A percentile compares a stretch with the other conserved stretches of the same genome.
These are phyloP conservation scores for Umimayanthus kanabou DNA, from an alignment of 92 coral and sea anemone genomes.

Conservation along the genomic window DNA sequence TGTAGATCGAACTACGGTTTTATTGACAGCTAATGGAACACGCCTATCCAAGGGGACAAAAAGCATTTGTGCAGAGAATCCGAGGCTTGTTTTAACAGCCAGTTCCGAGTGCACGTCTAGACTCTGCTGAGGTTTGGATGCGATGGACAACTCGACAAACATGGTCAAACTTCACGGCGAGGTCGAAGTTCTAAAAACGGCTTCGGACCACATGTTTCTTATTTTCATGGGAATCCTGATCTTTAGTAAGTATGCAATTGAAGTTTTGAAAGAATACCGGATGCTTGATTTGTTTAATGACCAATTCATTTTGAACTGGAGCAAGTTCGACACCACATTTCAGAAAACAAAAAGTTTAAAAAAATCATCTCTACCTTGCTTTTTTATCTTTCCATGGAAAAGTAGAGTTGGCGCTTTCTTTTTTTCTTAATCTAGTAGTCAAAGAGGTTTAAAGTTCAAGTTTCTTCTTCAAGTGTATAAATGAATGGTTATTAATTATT, in stretches of 20 bases:
- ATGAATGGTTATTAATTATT: too few relatives aligned
- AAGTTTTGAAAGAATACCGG: neutral
- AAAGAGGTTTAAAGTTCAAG: too few relatives aligned
- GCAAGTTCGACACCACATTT: neutral
- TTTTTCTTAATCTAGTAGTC: too few relatives aligned
- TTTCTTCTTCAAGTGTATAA: too few relatives aligned
- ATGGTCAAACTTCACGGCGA: neutral
- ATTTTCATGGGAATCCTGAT: conserved; percentile 9
- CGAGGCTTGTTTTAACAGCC: neutral
- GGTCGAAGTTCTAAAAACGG: neutral
- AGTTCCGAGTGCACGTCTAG: neutral
- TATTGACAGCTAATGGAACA: neutral
- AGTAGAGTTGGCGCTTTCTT: neutral
- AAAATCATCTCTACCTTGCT: neutral
- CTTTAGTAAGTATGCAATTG: neutral
- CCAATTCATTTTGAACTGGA: neutral
- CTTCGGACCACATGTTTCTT: conserved; percentile 8
- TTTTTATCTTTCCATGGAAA: neutral
- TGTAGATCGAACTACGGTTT: neutral
- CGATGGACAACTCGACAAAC: neutral
- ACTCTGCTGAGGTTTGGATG: neutral
- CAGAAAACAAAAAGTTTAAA: neutral
- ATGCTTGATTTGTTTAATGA: neutral
- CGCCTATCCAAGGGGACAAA: neutral
- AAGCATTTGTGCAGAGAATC: neutral